Base-by-base conservation (phyloP, 2,888 invertebrate species). In the Oxyscelio sp. region DNA sequence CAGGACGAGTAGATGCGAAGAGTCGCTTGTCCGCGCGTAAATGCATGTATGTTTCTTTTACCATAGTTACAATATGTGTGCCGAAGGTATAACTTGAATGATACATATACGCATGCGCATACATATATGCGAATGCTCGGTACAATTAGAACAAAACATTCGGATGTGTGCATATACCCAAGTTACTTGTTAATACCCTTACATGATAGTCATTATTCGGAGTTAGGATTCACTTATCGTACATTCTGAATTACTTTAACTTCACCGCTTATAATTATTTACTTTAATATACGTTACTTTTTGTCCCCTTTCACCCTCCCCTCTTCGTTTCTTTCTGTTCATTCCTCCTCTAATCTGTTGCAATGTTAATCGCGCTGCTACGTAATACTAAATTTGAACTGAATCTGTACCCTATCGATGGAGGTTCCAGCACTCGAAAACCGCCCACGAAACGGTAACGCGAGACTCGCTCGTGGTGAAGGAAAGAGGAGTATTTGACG, bases 171-270 rank as follows among this genome's bases (percentile, higher is more conserved):
- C 87, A 84, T 85, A 83, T 86, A 85, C 84, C 87, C 85, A 88
- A 86, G 87, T 86, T 86, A 89, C 83, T 85, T 85, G 87, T 89
- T 88, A 89, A 90, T 89, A 90, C 89, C 88, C 88, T 89, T 88
- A 87, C 70, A 78, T 82, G 73, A 84, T 87, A 87, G 77, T 87
- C 88, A 83, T 83, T 85, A 89, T 66, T 89, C 83, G 75, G 71
- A 87, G 82, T 83, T 88, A 89, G 86, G 86, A 89, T 83, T 85
- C 86, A 83, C 88, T 75, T 88, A 59, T 19, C 52, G 22, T 38
- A 45, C 15, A 56, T 40, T 65, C n/a, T n/a, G n/a, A 21, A 38
- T 22, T 17, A 54, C 4, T 54, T 56, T 43, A 73, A n/a, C n/a
- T n/a, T 73, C 61, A 24, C 45, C 9, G 43, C 8, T 22, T 17